Percentiles rank a stretch among this genome's conserved stretches.
Evolutionary conservation across 2,888 invertebrate genomes (phyloP).

Genomic region (Plutella xylostella): DNA sequence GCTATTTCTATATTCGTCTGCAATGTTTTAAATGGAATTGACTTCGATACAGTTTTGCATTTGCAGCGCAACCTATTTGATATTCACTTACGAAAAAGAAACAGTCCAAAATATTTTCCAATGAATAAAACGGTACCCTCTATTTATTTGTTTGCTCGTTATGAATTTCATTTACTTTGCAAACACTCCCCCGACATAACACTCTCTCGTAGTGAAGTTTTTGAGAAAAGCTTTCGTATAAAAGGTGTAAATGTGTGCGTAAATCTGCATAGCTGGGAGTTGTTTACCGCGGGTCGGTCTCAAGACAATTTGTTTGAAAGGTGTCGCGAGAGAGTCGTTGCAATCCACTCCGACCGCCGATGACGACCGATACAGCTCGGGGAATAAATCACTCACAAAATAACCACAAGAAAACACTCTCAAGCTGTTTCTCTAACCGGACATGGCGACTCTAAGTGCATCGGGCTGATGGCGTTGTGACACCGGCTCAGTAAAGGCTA

Average conservation of each 20-base stretch:
- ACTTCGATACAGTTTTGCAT: no score
- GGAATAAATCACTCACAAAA: constrained; percentile 24
- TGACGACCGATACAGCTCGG: constrained; percentile 40
- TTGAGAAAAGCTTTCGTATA: not conserved
- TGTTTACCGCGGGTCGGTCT: constrained; percentile 59
- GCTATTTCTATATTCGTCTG: not conserved
- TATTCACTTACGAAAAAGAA: no score
- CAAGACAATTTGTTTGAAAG: constrained; percentile 69
- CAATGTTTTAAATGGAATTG: no score
- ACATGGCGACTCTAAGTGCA: not conserved
- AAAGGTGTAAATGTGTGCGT: constrained; percentile 32
- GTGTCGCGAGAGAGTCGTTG: constrained; percentile 40
- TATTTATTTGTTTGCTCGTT: not conserved
- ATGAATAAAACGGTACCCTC: not conserved
- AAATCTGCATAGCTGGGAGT: constrained; percentile 59
- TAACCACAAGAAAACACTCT: not conserved
- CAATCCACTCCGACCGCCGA: constrained; percentile 53
- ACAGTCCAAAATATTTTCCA: not conserved
- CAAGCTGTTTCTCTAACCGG: not conserved
- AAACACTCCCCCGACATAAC: not conserved
- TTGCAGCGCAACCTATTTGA: not conserved
- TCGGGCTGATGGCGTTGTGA: not conserved
- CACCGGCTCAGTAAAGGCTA: no score
- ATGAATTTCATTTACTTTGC: not conserved
- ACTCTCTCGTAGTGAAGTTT: not conserved